phyloP scores from a whole-genome alignment of 1,140 invertebrate genomes.

The Pseudomyrmex pallidus region DNA sequence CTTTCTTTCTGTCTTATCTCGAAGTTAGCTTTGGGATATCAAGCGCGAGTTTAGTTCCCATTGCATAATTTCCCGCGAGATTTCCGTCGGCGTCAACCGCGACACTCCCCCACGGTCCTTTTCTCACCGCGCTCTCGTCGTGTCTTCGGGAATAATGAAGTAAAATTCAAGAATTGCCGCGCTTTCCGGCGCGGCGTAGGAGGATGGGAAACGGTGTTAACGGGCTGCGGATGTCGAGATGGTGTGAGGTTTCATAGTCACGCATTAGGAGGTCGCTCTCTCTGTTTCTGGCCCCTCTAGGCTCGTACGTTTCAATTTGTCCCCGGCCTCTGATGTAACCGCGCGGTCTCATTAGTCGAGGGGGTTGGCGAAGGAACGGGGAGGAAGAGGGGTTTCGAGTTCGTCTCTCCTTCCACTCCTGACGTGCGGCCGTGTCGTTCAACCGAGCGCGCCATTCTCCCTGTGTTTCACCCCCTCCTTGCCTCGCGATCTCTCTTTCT shows the following conservation, averaged over 20 bases:
- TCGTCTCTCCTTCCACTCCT: conserved; percentile 66
- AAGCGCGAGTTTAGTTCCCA: neutral
- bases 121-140: too few species aligned
- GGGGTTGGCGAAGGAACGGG: conserved; percentile 69
- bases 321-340: conserved; percentile 82
- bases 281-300: conserved; percentile 74
- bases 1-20: conserved; percentile 2
- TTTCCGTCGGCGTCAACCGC: neutral
- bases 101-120: too few species aligned
- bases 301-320: conserved; percentile 85
- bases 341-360: conserved; percentile 83
- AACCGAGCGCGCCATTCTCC: conserved; percentile 28
- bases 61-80: conserved; percentile 40
- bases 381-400: conserved; percentile 35
- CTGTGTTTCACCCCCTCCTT: neutral
- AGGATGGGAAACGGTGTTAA: conserved; percentile 62
- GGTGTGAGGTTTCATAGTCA: conserved; percentile 62
- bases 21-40: neutral
- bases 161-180: conserved; percentile 64
- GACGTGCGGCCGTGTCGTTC: conserved; percentile 29
- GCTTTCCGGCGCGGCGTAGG: conserved; percentile 9
- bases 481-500: neutral
- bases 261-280: conserved; percentile 77
- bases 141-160: conserved; percentile 10
- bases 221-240: conserved; percentile 64